Evolutionary conservation across 2,113 vertebrate genomes (phyloP), one percentile per base, ranked within the genome.

Genomic region (Pluvianellus socialis): DNA sequence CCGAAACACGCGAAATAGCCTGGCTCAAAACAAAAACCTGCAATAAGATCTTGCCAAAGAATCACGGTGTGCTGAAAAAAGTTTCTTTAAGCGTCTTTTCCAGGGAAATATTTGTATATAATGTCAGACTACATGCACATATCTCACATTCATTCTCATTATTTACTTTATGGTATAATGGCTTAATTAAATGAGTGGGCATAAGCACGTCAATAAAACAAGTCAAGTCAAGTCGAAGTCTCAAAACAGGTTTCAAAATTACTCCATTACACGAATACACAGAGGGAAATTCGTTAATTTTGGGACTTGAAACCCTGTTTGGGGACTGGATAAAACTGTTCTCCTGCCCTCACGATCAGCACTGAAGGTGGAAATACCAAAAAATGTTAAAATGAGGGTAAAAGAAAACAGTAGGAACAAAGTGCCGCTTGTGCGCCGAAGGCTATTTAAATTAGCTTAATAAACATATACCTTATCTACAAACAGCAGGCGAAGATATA

Each of bases 401-500:
- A 95, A 96, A 96, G 83, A 88, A 93, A 95, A 42, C 79, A 94
- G 75, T 10, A 72, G 91, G 71, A 96, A 93, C 91, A 97, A 86
- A 97, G 94, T 91, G 63, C 55, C 71, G 80, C 79, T 72, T 28
- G 9, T 47, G 67, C 38, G 86, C 91, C 79, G 50, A 77, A 58
- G 85, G 97, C 86, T 95, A 88, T 93, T 96, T 96, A 93, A 97
- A 96, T 97, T 96, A 97, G 89, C 94, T 95, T 96, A 93, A 94
- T 96, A 94, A 96, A 97, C 97, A 96, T 97, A 97, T 90, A 95
- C 97, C 94, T 98, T 98, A 98, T 98, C 98, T 97, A 47, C 91
- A 79, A 91, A 88, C 92, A 97, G 98, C 98, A 98, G 97, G 90
- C 88, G 77, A 90, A 95, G 88, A 92, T 95, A 95, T 65, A 96